Evolutionary conservation across 2,113 vertebrate species (phyloP).

Genomic region (Phaethornis superciliosus): DNA sequence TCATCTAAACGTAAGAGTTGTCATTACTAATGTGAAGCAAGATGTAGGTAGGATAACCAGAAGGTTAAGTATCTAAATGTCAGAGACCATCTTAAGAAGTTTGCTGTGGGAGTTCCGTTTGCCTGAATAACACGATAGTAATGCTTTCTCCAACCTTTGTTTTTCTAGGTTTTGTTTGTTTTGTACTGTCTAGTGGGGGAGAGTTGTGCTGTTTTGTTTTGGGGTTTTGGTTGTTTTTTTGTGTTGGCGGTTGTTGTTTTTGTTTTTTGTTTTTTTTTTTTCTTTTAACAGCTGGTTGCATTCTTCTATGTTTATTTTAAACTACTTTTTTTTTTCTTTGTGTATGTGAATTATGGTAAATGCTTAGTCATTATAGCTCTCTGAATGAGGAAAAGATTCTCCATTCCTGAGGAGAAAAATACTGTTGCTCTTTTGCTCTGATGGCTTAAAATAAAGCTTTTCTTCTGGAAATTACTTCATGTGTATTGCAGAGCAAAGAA

Average conservation of each 20-base stretch:
- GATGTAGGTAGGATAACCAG: neutral
- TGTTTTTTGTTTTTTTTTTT: neutral
- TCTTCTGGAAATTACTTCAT: neutral
- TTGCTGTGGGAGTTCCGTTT: neutral
- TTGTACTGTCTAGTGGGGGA: neutral
- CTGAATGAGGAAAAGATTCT: neutral
- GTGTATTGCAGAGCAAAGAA: neutral
- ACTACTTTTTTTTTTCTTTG: neutral
- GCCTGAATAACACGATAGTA: neutral
- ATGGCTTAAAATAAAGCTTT: neutral
- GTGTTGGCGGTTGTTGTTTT: too few relatives aligned
- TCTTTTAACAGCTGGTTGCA: neutral
- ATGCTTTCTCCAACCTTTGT: neutral
- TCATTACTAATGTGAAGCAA: neutral
- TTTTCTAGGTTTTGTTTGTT: neutral
- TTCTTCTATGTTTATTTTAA: neutral
- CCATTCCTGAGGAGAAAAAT: neutral
- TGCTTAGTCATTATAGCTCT: neutral
- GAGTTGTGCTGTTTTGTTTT: neutral
- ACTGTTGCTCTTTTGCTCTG: neutral
- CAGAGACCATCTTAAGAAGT: fast-evolving
- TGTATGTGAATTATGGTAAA: neutral
- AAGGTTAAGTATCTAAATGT: neutral
- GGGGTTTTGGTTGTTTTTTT: neutral
- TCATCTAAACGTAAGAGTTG: neutral